Evolutionary conservation across 2,113 vertebrate genomes (phyloP).

Genomic region (Etheostoma cragini): DNA sequence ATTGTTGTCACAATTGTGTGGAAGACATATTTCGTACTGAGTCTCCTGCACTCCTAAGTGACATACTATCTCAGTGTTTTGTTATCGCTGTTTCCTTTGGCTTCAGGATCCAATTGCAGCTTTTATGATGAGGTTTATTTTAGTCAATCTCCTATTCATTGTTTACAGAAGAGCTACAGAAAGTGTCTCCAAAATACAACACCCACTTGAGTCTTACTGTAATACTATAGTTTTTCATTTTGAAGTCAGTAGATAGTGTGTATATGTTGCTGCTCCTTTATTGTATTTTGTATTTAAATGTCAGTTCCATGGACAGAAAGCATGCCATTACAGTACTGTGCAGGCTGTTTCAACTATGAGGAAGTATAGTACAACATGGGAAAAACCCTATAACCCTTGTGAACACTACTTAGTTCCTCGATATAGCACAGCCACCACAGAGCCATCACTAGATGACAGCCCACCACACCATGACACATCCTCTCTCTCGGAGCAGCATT

Average conservation of each 20-base stretch:
- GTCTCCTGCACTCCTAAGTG: background rate
- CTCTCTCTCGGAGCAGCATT: constrained; percentile 4
- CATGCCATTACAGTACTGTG: background rate
- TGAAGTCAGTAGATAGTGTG: too few species aligned
- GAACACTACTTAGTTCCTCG: constrained; percentile 26
- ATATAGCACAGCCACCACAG: background rate
- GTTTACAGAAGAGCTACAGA: background rate
- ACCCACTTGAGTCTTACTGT: background rate
- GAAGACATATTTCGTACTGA: background rate
- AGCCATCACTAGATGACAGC: background rate
- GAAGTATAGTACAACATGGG: constrained; percentile 31
- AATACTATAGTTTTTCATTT: background rate
- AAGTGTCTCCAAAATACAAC: background rate
- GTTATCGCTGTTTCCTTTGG: background rate
- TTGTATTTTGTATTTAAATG: constrained; percentile 7
- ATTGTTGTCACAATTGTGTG: background rate
- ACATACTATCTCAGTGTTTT: background rate
- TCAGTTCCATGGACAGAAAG: background rate
- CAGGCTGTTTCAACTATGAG: background rate
- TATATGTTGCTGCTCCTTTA: background rate
- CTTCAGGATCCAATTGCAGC: background rate
- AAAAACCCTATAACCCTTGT: constrained; percentile 16
- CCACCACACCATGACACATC: background rate
- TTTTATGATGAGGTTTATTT: background rate
- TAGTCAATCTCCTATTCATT: background rate